Evolutionary conservation across 2,797 vertebrate genomes (phyloP), one percentile per base, ranked within the genome.

Genomic region (Tapirus indicus): DNA sequence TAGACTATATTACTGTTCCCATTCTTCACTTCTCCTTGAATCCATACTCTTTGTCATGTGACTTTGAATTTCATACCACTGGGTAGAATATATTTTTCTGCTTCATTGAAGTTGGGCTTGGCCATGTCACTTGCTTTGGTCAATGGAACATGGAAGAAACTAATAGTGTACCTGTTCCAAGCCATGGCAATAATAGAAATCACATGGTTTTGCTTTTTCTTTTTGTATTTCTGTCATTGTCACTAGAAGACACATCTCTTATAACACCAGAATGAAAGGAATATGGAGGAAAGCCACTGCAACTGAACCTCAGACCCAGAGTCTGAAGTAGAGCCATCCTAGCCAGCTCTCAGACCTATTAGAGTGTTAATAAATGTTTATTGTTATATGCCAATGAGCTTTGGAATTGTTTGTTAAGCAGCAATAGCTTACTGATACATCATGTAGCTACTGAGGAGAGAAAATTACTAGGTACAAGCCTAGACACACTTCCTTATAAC

Each of bases 71-170:
- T 94, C 41, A 52, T 68, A 69, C 11, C 25, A 58, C n/a, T 71
- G 29, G 5, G 20, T 79, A n/a, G 58, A 92, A 38, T 75, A 20
- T 91, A 71, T 85, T 66, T 87, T 93, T 91, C 79, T 88, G 75
- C 64, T 94, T 91, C 49, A 82, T 38, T 44, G 32, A 77, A 77
- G 17, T 60, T 49, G 66, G 52, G 66, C 49, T 95, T 69, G 62
- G 20, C 29, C 78, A 13, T 47, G 41, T n/a, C 49, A 88, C 54
- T 95, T 95, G 68, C 74, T 93, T 91, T 44, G 69, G 38, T 58
- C 64, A 92, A 17, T 84, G 47, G 72, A 85, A 95, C 79, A 58
- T 62, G 62, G 41, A 23, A 82, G n/a, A 94, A 85, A 94, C 66
- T 38, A 3, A 93, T 35, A 93, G 68, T 29, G 54, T n/a, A 60